Conservation (phyloP, 2,888 invertebrate species). For the Eumacrocentrus americanus region DNA sequence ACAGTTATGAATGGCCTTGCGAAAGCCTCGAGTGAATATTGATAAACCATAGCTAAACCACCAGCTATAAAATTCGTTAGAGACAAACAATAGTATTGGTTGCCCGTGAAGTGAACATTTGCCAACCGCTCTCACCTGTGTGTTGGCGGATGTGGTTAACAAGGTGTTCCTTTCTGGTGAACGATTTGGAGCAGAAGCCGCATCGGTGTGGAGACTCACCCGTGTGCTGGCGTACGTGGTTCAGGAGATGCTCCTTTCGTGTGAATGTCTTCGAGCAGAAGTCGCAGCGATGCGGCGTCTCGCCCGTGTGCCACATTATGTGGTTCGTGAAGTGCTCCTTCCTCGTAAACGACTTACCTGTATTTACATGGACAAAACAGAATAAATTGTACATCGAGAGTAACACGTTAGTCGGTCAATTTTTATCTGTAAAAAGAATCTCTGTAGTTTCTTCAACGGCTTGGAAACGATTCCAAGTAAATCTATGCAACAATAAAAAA, state of each 20-base stretch:
- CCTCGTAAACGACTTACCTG: constrained; percentile 79
- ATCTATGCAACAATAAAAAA: too few species aligned
- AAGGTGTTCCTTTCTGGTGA: constrained; percentile 85
- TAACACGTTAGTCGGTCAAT: neutral
- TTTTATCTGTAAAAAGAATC: too few species aligned
- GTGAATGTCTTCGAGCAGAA: constrained; percentile 82
- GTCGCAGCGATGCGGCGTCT: constrained; percentile 79
- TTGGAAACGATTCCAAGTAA: too few species aligned
- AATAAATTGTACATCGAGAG: constrained; percentile 3
- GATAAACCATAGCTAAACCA: constrained; percentile 1
- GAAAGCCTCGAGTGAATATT: constrained; percentile 17
- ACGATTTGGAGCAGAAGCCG: constrained; percentile 85
- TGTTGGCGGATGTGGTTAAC: constrained; percentile 85
- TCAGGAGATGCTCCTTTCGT: constrained; percentile 76
- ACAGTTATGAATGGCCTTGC: constrained; percentile 8
- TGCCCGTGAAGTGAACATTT: constrained; percentile 56
- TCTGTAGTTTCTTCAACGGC: too few species aligned
- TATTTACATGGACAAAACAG: constrained; percentile 15
- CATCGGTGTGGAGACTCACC: constrained; percentile 86
- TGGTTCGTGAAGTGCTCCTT: constrained; percentile 92
- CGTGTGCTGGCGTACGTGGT: constrained; percentile 80
- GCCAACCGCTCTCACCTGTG: constrained; percentile 65
- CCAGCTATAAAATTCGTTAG: neutral
- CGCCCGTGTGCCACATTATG: constrained; percentile 87
- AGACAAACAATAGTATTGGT: constrained; percentile 39